These are phyloP conservation scores for Armadillidium nasatum DNA, from an alignment of 1,140 invertebrate genomes.

Conservation along the genomic window DNA sequence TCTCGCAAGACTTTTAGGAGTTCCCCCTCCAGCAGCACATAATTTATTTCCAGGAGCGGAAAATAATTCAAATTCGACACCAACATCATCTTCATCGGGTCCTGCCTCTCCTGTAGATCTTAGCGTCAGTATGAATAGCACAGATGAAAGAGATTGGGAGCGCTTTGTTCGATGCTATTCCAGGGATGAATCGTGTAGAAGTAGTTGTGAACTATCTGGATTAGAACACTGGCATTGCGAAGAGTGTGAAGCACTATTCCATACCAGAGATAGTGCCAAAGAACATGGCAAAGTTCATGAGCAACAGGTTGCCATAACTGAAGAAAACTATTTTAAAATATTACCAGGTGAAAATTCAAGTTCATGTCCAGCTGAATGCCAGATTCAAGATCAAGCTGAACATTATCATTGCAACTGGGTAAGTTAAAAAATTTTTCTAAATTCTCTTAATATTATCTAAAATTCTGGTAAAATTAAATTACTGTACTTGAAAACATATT, in stretches of 20 bases:
- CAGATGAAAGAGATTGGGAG: conserved; percentile 39
- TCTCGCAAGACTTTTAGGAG: conserved; percentile 36
- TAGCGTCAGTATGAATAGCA: conserved; percentile 29
- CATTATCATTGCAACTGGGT: conserved; percentile 75
- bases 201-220: conserved; percentile 64
- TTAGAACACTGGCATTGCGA: conserved; percentile 76
- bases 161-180: conserved; percentile 42
- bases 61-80: conserved; percentile 37
- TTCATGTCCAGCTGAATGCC: conserved; percentile 61
- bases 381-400: conserved; percentile 50
- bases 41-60: conserved; percentile 35
- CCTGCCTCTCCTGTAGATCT: conserved; percentile 42
- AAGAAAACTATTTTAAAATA: conserved; percentile 66
- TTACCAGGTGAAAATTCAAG: conserved; percentile 57
- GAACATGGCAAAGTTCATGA: conserved; percentile 82
- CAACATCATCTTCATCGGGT: conserved; percentile 39
- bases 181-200: conserved; percentile 51
- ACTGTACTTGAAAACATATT: too few species aligned
- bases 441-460: too few species aligned
- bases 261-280: conserved; percentile 69
- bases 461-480: too few species aligned
- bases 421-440: conserved; percentile 43
- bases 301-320: conserved; percentile 75
- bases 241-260: conserved; percentile 63
- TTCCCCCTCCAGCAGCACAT: conserved; percentile 34